These are phyloP conservation scores for Yponomeuta evonymella DNA, from an alignment of 2,888 invertebrate species.

Conservation along the genomic window DNA sequence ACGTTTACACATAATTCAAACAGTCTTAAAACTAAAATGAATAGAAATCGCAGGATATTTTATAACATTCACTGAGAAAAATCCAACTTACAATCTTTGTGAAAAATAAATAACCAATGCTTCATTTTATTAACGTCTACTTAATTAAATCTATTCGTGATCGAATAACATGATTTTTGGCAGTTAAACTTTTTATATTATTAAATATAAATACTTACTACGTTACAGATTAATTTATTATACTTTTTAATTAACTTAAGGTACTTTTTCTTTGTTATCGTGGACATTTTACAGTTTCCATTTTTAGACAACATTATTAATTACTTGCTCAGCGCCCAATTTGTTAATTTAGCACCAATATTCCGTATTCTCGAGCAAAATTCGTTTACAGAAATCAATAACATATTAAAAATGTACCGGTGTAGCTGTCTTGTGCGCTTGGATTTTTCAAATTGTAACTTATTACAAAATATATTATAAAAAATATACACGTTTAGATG, in stretches of 20 bases:
- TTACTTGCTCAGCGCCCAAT: neutral
- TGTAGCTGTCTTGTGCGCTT: neutral
- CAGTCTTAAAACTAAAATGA: neutral
- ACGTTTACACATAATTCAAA: neutral
- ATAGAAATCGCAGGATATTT: slow-evolving; percentile 6
- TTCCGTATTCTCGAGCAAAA: slow-evolving; percentile 6
- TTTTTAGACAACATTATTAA: neutral
- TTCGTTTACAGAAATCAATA: neutral
- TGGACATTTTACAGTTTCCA: slow-evolving; percentile 1
- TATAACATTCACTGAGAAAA: slow-evolving; percentile 6
- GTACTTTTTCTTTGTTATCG: neutral
- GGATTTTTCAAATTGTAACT: neutral
- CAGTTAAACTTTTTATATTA: slow-evolving; percentile 33
- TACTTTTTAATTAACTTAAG: slow-evolving; percentile 16
- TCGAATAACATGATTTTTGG: slow-evolving; percentile 37
- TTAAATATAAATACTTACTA: slow-evolving; percentile 23
- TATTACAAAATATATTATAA: neutral
- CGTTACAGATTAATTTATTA: slow-evolving; percentile 19
- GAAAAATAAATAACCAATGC: slow-evolving; percentile 11
- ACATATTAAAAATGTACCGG: too few species aligned
- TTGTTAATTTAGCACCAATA: slow-evolving; percentile 23
- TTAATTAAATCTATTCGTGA: slow-evolving; percentile 10
- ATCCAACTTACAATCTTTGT: neutral
- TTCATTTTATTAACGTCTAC: slow-evolving; percentile 2
- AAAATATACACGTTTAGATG: neutral